Evolutionary conservation across 2,888 invertebrate species (phyloP).

Genomic region (Trilocha varians): DNA sequence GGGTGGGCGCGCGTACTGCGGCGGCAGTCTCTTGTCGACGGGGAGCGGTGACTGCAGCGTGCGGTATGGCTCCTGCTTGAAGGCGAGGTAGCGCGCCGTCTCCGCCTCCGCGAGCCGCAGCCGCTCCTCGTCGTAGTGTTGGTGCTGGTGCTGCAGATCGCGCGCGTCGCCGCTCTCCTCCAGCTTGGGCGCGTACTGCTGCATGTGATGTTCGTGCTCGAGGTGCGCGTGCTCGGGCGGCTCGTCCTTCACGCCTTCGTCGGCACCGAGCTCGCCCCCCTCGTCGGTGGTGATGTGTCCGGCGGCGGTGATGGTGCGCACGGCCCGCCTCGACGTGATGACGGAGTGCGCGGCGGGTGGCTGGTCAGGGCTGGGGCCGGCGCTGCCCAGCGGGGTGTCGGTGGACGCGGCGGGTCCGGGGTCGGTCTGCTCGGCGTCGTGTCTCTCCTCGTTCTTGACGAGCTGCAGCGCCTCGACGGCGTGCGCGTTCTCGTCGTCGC

Average conservation of each 20-base stretch:
- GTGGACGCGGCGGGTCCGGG: conserved; percentile 6
- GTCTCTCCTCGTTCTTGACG: conserved; percentile 49
- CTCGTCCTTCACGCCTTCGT: conserved; percentile 57
- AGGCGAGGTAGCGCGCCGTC: conserved; percentile 53
- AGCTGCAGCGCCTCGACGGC: conserved; percentile 52
- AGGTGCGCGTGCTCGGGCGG: conserved; percentile 37
- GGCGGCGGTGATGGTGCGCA: conserved; percentile 75
- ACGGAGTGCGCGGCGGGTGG: conserved; percentile 37
- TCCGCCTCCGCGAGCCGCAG: conserved; percentile 47
- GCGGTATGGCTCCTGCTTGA: conserved; percentile 56
- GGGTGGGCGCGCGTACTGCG: conserved; percentile 30
- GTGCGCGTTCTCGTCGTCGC: conserved; percentile 23
- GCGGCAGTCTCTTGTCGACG: conserved; percentile 29
- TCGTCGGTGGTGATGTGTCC: conserved; percentile 69
- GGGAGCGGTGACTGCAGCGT: conserved; percentile 23
- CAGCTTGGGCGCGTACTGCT: conserved; percentile 37
- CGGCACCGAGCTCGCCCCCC: conserved; percentile 24
- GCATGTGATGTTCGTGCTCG: conserved; percentile 30
- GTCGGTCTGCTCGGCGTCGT: conserved; percentile 21
- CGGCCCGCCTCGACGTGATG: conserved; percentile 70
- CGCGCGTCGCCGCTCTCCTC: conserved; percentile 28
- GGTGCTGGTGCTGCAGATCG: conserved; percentile 28
- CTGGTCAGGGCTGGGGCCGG: conserved; percentile 6
- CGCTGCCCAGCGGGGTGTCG: conserved; percentile 21
- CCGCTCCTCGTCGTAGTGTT: conserved; percentile 50